These are phyloP conservation scores for Seriola quinqueradiata DNA, from an alignment of 2,113 vertebrate species.

Conservation along the genomic window DNA sequence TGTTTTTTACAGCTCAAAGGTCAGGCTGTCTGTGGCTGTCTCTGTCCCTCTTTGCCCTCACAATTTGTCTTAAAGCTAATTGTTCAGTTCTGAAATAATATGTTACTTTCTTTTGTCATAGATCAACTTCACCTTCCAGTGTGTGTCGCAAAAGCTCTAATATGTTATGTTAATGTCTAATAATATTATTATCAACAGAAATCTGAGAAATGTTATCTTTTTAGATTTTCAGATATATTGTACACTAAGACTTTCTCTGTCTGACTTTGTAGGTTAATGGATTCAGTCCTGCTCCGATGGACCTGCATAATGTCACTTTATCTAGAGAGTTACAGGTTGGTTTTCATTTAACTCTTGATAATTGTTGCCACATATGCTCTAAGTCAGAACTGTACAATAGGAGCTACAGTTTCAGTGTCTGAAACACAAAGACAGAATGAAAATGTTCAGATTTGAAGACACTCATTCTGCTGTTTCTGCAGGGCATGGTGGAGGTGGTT, in stretches of 20 bases:
- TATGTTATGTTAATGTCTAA: too few relatives aligned
- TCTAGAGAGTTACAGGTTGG: conserved; percentile 95
- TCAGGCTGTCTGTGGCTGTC: too few relatives aligned
- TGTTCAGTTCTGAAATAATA: too few relatives aligned
- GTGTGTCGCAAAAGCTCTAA: background rate
- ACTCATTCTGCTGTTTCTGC: conserved; percentile 2
- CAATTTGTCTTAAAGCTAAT: too few relatives aligned
- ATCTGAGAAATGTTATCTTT: background rate
- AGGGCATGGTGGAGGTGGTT: conserved; percentile 97
- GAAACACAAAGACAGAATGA: background rate
- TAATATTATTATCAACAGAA: background rate
- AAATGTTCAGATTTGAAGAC: background rate
- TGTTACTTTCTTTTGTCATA: background rate
- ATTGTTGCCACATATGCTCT: background rate
- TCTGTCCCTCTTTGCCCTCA: too few relatives aligned
- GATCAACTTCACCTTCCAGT: background rate
- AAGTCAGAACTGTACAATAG: background rate
- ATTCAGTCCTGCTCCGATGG: conserved; percentile 90
- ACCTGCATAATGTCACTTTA: conserved; percentile 91
- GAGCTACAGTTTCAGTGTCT: background rate
- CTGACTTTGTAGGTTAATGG: conserved; percentile 85
- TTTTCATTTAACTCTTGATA: conserved; percentile 19
- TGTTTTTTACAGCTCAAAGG: too few relatives aligned
- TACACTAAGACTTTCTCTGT: background rate
- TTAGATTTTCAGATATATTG: background rate